A percentile compares a stretch with the other conserved stretches of the same genome.
These are phyloP conservation scores for Clistopyga incitator DNA, from an alignment of 2,888 invertebrate genomes.

Conservation along the genomic window DNA sequence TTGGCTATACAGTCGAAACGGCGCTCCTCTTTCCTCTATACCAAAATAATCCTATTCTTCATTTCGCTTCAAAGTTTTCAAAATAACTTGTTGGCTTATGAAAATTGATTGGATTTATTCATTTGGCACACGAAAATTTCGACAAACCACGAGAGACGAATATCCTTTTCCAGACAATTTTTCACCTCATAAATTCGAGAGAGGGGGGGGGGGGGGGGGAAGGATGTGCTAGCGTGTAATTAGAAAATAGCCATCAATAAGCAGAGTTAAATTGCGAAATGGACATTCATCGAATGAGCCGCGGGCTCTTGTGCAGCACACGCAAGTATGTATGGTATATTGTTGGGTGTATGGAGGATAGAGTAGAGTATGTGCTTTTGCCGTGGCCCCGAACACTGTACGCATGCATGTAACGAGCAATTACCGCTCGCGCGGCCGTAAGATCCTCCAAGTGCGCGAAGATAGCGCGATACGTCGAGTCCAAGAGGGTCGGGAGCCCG, in stretches of 20 bases:
- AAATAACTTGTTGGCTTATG: no score
- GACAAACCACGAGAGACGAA: no score
- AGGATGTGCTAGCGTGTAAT: no score
- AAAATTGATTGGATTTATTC: no score
- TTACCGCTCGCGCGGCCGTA: slow-evolving; percentile 75
- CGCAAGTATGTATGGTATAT: neutral
- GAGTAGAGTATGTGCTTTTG: slow-evolving; percentile 47
- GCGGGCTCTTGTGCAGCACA: neutral
- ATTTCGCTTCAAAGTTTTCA: no score
- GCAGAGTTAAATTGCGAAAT: neutral
- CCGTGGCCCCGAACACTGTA: slow-evolving; percentile 50
- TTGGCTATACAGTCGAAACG: slow-evolving; percentile 60
- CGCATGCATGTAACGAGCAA: slow-evolving; percentile 67
- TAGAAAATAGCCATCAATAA: neutral
- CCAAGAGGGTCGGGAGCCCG: slow-evolving; percentile 83
- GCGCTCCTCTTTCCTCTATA: slow-evolving; percentile 45
- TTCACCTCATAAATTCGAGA: no score
- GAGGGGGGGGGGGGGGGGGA: no score
- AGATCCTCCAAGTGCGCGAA: slow-evolving; percentile 76
- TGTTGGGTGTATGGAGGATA: neutral
- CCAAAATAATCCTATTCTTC: no score
- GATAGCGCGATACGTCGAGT: slow-evolving; percentile 76
- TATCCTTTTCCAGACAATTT: no score
- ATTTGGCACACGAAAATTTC: no score
- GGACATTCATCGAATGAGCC: neutral